Base-by-base conservation (phyloP, 2,797 vertebrate genomes). In the Tokudaia muenninki region DNA sequence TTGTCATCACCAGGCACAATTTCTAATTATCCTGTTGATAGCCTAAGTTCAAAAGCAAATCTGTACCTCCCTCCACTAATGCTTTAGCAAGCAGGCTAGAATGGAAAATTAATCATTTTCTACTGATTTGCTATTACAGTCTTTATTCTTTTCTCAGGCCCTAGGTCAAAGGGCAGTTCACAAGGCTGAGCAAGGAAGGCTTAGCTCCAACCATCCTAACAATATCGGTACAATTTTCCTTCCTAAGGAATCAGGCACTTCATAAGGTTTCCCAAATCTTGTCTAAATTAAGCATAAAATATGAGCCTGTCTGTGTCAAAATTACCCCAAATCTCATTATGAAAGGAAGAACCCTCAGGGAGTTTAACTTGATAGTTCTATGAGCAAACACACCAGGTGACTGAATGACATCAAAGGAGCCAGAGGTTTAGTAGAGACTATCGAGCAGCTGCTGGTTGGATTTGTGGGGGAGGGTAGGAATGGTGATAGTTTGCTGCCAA, bases 301-400 rank as follows among this genome's bases (percentile, higher is more conserved):
- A 63, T 6, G 34, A 16, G 4, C 65, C n/a, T 16, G 21, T 63
- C 87, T 90, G 59, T 82, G 41, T 24, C 75, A 84, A 86, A 77
- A 72, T 70, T 63, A 97, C 75, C 26, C 70, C 90, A 92, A 17
- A 79, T 59, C 26, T 59, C 37, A 87, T 44, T 79, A 93, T 87
- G 72, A 86, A 67, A 37, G 34, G 41, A 41, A 41, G 13, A n/a
- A 3, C 37, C 50, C 41, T 92, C 65, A 16, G 65, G 5, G 52
- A 90, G 52, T 80, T 90, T 59, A 63, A 50, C 74, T 41, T 94
- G 55, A 50, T 74, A 77, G 74, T 59, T 86, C 34, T 65, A 2
- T 82, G 44, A 82, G 82, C 75, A 87, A 94, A 41, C 22, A 90
- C n/a, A 74, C 26, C 34, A 7, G 16, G 24, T 41, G 74, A 29